These are phyloP conservation scores for Phocides pigmalion DNA, from an alignment of 1,140 invertebrate genomes.

Conservation along the genomic window DNA sequence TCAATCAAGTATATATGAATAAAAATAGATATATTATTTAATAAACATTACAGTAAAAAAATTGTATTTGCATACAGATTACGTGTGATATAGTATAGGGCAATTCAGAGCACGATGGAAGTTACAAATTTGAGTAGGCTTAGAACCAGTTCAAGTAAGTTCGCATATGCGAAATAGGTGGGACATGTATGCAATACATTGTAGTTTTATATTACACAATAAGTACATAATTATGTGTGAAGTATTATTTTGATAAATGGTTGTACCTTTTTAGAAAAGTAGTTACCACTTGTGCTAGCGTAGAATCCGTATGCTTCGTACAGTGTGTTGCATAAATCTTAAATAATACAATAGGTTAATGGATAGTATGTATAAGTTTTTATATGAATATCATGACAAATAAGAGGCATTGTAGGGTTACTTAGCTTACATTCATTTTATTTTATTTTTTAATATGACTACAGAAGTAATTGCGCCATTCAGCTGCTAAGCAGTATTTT, in stretches of 20 bases:
- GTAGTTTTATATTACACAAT: constrained; percentile 38
- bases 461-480: too few relatives aligned
- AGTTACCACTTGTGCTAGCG: background rate
- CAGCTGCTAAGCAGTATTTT: too few relatives aligned
- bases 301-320: background rate
- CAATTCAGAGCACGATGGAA: constrained; percentile 80
- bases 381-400: too few relatives aligned
- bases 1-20: too few relatives aligned
- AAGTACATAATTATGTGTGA: background rate
- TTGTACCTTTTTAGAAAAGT: background rate
- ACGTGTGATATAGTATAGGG: constrained; percentile 40
- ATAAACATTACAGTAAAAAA: background rate
- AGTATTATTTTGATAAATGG: background rate
- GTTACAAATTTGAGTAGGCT: constrained; percentile 79
- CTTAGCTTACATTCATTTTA: too few relatives aligned
- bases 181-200: constrained; percentile 78
- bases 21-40: too few relatives aligned
- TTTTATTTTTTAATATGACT: too few relatives aligned
- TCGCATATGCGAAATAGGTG: constrained; percentile 63
- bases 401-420: too few relatives aligned
- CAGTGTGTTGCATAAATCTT: background rate
- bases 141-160: constrained; percentile 57
- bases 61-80: constrained; percentile 30
- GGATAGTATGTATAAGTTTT: too few relatives aligned
- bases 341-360: background rate